Evolutionary conservation across 2,113 vertebrate species (phyloP).

Genomic region (Lampris megalopsis): DNA sequence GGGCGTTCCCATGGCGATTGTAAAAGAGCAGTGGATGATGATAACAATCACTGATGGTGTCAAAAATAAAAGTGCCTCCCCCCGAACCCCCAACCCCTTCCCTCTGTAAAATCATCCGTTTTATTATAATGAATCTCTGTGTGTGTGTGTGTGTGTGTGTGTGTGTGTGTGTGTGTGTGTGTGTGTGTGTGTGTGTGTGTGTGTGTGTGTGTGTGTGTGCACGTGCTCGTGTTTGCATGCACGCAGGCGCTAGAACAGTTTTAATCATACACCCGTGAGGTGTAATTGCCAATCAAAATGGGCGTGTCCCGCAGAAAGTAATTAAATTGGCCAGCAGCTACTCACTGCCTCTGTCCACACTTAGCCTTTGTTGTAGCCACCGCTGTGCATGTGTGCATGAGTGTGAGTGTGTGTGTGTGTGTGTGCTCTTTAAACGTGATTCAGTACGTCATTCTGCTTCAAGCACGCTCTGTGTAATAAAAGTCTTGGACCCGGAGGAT

Average conservation of each 20-base stretch:
- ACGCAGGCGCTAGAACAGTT: conserved; percentile 38
- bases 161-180: conserved; percentile 15
- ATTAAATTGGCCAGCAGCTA: conserved; percentile 60
- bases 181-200: conserved; percentile 11
- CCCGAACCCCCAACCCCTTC: conserved; percentile 2
- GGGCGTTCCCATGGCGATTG: conserved; percentile 48
- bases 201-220: conserved; percentile 26
- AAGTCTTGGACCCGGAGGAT: not conserved
- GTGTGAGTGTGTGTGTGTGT: too few relatives aligned
- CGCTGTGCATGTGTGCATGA: not conserved
- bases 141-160: conserved; percentile 17
- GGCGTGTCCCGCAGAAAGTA: conserved; percentile 52
- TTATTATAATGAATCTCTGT: conserved; percentile 66
- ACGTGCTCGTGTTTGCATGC: conserved; percentile 52
- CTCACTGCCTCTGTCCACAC: conserved; percentile 61
- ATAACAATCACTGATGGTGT: conserved; percentile 74
- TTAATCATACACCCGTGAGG: conserved; percentile 70
- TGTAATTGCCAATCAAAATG: conserved; percentile 74
- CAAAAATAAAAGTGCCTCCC: conserved; percentile 61
- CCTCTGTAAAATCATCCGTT: conserved; percentile 68
- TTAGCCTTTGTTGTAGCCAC: conserved; percentile 45
- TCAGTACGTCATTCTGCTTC: conserved; percentile 18
- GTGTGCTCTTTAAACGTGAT: not conserved
- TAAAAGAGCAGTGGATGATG: conserved; percentile 68
- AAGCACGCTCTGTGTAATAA: conserved; percentile 5